A percentile compares a stretch with the other conserved stretches of the same genome.
Conservation (phyloP, 2,888 invertebrate species). For the Rhagonycha lutea region DNA sequence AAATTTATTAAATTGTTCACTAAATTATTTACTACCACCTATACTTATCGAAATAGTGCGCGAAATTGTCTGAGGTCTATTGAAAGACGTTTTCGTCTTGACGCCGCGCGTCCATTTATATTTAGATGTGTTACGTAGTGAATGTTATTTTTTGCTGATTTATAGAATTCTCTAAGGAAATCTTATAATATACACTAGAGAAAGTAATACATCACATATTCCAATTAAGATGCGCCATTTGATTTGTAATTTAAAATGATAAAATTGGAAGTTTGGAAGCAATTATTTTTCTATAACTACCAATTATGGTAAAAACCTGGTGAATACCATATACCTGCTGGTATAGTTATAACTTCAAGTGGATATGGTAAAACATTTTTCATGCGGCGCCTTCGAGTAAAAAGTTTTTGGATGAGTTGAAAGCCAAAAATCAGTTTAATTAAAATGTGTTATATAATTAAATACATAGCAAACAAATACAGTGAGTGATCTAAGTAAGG, state of each 20-base stretch:
- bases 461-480: neutral
- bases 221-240: neutral
- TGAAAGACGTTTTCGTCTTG: conserved; percentile 24
- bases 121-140: conserved; percentile 21
- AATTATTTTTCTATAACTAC: neutral
- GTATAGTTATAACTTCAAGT: too few relatives aligned
- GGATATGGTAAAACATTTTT: too few relatives aligned
- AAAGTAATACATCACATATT: conserved; percentile 20
- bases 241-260: neutral
- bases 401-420: too few relatives aligned
- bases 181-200: conserved; percentile 19
- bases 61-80: conserved; percentile 21
- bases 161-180: conserved; percentile 17
- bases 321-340: too few relatives aligned
- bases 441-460: too few relatives aligned
- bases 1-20: neutral
- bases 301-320: neutral
- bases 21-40: neutral
- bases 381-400: too few relatives aligned
- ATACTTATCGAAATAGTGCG: conserved; percentile 2
- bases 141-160: conserved; percentile 16
- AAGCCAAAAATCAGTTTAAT: too few relatives aligned
- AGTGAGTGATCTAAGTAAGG: neutral
- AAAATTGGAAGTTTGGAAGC: neutral
- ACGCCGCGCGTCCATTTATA: conserved; percentile 21